Evolutionary conservation across 2,797 vertebrate species (phyloP), one percentile per base, ranked within the genome.

Genomic region (Sebastes oblongus): DNA sequence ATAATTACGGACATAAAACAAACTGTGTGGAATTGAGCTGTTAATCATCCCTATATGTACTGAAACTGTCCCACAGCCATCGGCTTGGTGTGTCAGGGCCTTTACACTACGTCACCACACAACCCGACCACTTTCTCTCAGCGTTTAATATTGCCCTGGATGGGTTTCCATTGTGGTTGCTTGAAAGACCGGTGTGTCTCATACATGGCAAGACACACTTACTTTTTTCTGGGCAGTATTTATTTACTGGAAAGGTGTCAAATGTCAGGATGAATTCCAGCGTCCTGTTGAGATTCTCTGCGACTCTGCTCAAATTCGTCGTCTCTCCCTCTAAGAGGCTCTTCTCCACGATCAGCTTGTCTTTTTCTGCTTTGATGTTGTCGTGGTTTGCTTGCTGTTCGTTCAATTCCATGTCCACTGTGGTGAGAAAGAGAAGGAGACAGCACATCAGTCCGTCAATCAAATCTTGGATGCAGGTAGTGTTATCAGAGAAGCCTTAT

Each of bases 181-280:
- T 42, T 42, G 14, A 42, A 42, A 42, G 39, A 6, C 39, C 13
- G 39, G 14, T 16, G 14, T 2, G 2, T 42, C 39, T 42, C 39
- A 42, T 42, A 42, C 56, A n/a, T 12, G 32, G 12, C 10, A 32
- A 12, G 34, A 50, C 18, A 1, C 14, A 68, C 87, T 71, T 34
- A 75, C 85, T 58, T 55, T 78, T 87, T 0, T 55, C 4, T 7
- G 88, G 79, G 58, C 93, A 94, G 84, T 69, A 93, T 0, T 72
- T 1, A 0, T 24, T 13, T 0, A 85, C 88, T 55, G 77, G 80
- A 58, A 94, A 93, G 5, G 0, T 12, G 0, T 55, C 0, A 39
- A 86, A 89, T 1, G 50, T 65, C n/a, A 83, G 7, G 55, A 94
- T 93, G 68, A 67, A 0, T 16, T 0, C 8, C 65, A 91, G 66